Evolutionary conservation across 2,888 invertebrate genomes (phyloP).

Genomic region (Pyrrhosoma nymphula): DNA sequence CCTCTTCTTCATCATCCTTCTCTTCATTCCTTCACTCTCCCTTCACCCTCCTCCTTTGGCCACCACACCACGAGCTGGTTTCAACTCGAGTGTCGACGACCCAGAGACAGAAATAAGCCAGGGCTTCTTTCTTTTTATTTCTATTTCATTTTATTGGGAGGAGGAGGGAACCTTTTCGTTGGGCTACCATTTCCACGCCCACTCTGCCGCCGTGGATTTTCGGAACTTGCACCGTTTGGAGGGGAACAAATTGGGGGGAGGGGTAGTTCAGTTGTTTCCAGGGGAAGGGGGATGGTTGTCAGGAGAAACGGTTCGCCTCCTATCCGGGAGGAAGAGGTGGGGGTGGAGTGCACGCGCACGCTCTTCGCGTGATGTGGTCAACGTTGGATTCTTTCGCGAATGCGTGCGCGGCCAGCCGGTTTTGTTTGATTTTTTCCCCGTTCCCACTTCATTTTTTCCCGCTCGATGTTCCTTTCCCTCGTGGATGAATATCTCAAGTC

Average conservation of each 20-base stretch:
- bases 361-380: background rate
- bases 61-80: background rate
- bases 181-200: background rate
- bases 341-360: background rate
- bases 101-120: slow-evolving; percentile 41
- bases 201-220: background rate
- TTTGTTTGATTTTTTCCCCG: too few species aligned
- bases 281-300: background rate
- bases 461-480: background rate
- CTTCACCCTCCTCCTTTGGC: background rate
- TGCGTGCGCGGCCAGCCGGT: background rate
- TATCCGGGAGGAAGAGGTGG: background rate
- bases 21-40: background rate
- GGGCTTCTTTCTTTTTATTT: background rate
- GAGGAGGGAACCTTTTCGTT: background rate
- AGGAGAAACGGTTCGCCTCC: background rate
- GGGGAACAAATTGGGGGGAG: background rate
- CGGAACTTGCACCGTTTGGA: background rate
- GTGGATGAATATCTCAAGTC: too few species aligned
- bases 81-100: slow-evolving; percentile 44
- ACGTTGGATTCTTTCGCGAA: background rate
- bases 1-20: background rate
- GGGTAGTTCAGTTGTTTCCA: background rate
- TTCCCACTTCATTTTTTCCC: too few species aligned
- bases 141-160: background rate